Evolutionary conservation across 2,113 vertebrate species (phyloP).

Genomic region (Paradisaea rubra): DNA sequence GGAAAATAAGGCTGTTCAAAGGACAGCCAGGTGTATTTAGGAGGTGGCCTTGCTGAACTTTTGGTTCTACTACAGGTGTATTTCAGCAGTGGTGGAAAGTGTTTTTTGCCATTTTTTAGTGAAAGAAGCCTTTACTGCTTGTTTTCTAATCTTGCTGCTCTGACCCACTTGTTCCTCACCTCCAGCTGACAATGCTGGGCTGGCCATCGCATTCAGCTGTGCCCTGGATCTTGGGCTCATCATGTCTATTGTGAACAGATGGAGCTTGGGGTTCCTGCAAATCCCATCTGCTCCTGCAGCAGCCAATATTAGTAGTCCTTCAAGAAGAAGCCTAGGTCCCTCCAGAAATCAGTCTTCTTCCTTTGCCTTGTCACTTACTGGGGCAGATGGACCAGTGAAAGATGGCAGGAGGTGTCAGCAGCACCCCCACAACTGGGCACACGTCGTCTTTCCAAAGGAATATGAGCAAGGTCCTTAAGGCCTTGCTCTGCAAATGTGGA

Average conservation of each 20-base stretch:
- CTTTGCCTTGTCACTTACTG: background rate
- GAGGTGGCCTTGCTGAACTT: background rate
- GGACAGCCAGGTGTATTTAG: background rate
- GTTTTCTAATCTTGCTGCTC: slow-evolving; percentile 8
- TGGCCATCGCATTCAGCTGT: background rate
- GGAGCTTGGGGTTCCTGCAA: slow-evolving; percentile 47
- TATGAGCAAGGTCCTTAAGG: background rate
- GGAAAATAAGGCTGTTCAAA: background rate
- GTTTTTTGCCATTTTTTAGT: background rate
- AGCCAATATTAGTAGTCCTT: background rate
- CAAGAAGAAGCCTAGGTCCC: background rate
- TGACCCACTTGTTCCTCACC: slow-evolving; percentile 37
- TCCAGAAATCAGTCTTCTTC: background rate
- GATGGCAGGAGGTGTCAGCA: background rate
- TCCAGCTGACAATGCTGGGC: background rate
- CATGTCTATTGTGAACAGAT: slow-evolving; percentile 43
- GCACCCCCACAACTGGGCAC: background rate
- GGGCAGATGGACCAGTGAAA: background rate
- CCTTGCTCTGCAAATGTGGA: background rate
- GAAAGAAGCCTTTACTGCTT: background rate
- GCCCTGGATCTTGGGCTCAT: slow-evolving; percentile 45
- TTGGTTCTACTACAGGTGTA: background rate
- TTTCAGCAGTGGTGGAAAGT: background rate
- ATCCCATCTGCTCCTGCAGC: slow-evolving; percentile 48
- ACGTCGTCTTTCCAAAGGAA: background rate